Evolutionary conservation across 2,797 vertebrate species (phyloP), one percentile per base, ranked within the genome.

Genomic region (Oceanodroma leucorhoa): DNA sequence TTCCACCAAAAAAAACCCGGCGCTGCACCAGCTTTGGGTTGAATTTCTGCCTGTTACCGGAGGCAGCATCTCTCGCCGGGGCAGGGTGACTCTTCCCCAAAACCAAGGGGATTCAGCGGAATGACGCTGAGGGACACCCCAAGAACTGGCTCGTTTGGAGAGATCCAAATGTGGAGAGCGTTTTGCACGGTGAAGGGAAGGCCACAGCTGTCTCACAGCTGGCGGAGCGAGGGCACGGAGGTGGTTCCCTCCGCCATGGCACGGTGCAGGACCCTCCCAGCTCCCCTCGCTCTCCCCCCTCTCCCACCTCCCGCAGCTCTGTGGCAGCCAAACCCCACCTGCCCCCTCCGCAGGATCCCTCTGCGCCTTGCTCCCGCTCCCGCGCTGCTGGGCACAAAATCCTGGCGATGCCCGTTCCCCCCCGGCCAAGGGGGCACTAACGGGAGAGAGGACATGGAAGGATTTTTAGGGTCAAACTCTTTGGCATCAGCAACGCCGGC

Each of bases 401-500:
- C 55, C 86, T 4, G 32, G 30, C 0, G 4, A 6, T 38, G 77
- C 30, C 40, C 1, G 0, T 7, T 29, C 84, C 12, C 13, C 22
- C 15, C 8, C 4, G 5, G 34, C 30, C 1, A 2, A 43, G 50
- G 38, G 53, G 58, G 27, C 55, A 6, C 16, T 11, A 1, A 58
- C 0, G 4, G 72, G 41, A 45, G 27, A 11, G 54, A 32, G 65
- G 51, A 41, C 34, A 2, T 0, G 4, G 21, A 9, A 34, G 15
- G 65, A 11, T 24, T 34, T 80, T 77, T 36, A 18, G 76, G 66
- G 53, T 85, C 24, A 72, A 51, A 23, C 51, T n/a, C 72, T 53
- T 41, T 0, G 17, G 58, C 11, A 20, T 40, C 24, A 29, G 65
- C 26, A 36, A 1, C 1, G 3, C 14, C 5, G 1, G 40, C 15